phyloP scores from a whole-genome alignment of 2,113 vertebrate genomes.

The Tetraodon nigroviridis region DNA sequence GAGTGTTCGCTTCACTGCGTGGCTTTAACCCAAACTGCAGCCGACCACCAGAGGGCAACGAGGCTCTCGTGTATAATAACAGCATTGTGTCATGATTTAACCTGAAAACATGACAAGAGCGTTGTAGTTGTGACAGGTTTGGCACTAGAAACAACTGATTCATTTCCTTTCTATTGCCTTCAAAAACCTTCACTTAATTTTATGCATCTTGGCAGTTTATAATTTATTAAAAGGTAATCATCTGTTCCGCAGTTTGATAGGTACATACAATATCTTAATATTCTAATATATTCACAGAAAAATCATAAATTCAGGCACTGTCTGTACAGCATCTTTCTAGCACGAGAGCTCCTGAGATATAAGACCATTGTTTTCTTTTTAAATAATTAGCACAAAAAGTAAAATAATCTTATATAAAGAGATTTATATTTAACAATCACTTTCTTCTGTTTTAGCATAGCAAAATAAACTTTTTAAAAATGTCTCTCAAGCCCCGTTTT shows the following conservation, averaged over 20 bases:
- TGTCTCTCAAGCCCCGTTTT: slow-evolving; percentile 46
- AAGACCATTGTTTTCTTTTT: slow-evolving; percentile 72
- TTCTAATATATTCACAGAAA: slow-evolving; percentile 81
- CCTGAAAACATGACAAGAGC: background rate
- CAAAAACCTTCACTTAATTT: slow-evolving; percentile 52
- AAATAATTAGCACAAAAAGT: slow-evolving; percentile 74
- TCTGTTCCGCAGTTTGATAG: slow-evolving; percentile 68
- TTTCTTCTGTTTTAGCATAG: slow-evolving; percentile 71
- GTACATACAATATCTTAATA: slow-evolving; percentile 78
- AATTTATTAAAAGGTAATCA: slow-evolving; percentile 75
- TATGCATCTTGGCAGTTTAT: slow-evolving; percentile 65
- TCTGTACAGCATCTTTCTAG: slow-evolving; percentile 66
- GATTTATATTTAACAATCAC: slow-evolving; percentile 78
- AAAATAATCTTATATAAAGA: slow-evolving; percentile 81
- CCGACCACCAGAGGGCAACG: too few species aligned
- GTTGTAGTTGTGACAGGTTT: slow-evolving; percentile 24
- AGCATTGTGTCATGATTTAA: background rate
- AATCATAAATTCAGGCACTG: slow-evolving; percentile 74
- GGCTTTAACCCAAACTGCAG: too few species aligned
- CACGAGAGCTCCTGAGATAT: slow-evolving; percentile 79
- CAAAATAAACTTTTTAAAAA: slow-evolving; percentile 78
- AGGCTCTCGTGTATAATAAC: too few species aligned
- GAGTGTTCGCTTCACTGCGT: too few species aligned
- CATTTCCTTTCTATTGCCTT: slow-evolving; percentile 29
- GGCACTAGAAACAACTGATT: slow-evolving; percentile 37